A percentile compares a stretch with the other conserved stretches of the same genome.
Conservation (phyloP, 2,888 invertebrate genomes). For the Drosophila tanythrix region DNA sequence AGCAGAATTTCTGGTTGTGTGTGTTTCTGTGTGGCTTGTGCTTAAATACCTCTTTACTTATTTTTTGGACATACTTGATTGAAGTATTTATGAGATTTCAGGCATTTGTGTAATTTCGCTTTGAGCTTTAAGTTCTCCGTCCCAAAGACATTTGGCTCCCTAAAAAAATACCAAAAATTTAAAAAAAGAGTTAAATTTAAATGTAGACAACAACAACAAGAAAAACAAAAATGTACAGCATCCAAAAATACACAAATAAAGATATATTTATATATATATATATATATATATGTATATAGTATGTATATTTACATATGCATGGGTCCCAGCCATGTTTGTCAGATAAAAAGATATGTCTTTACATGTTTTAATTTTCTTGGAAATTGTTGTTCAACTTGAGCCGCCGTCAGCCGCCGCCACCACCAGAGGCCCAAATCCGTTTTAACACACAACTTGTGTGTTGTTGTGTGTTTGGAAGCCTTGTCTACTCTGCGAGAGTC, state of each 20-base stretch:
- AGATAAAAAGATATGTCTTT: constrained; percentile 82
- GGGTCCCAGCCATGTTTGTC: constrained; percentile 71
- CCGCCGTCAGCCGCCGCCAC: constrained; percentile 26
- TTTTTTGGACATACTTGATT: constrained; percentile 82
- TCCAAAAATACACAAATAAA: constrained; percentile 39
- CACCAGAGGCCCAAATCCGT: constrained; percentile 52
- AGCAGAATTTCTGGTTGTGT: constrained; percentile 36
- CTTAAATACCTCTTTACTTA: constrained; percentile 76
- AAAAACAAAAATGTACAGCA: constrained; percentile 34
- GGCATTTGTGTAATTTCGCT: constrained; percentile 81
- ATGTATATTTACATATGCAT: constrained; percentile 66
- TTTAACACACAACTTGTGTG: constrained; percentile 8
- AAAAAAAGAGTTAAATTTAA: constrained; percentile 71
- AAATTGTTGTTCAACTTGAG: constrained; percentile 77
- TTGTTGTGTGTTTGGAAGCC: constrained; percentile 23
- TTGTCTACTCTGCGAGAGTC: constrained; percentile 33
- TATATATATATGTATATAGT: constrained; percentile 50
- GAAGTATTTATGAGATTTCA: constrained; percentile 82
- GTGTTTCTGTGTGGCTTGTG: constrained; percentile 38
- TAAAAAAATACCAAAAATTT: constrained; percentile 29
- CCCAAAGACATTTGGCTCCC: constrained; percentile 28
- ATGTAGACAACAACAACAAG: constrained; percentile 48
- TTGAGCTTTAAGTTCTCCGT: constrained; percentile 65
- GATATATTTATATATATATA: constrained; percentile 44
- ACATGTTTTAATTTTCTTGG: constrained; percentile 82